Evolutionary conservation across 1,140 invertebrate species (phyloP), one percentile per base, ranked within the genome.

Genomic region (Nasonia vitripennis): DNA sequence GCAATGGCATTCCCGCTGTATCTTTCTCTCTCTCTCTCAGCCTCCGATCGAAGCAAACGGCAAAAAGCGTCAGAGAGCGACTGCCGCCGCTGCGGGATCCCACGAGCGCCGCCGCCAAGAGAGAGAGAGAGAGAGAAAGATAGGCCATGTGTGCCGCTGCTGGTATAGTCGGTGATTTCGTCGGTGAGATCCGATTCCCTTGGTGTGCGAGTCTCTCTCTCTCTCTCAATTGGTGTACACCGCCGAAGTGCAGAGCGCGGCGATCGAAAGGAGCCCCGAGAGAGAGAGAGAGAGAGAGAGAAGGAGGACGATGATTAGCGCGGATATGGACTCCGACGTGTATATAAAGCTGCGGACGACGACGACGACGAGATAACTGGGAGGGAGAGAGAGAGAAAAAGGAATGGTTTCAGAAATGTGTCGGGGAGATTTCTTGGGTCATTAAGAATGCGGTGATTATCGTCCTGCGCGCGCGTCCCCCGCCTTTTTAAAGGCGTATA

Each of bases 301-400:
- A 75, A 31, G 83, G 71, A 68, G 68, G 74, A 45, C 55, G 67
- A 79, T 81, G 87, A 87, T 80, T 78, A 81, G 78, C 78, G 83
- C 80, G 81, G 82, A 83, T 82, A 70, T 86, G 81, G 78, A 85
- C 81, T 77, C 73, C 41, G 75, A 83, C 82, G 62, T 75, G 81
- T 67, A 83, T 62, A 83, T 83, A 83, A 83, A 77, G 67, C 82
- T 87, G 87, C 82, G 86, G 87, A 84, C 88, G 87, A 87, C 86
- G 83, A 86, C 85, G 20, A 71, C 27, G 45, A 81, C 71, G 81
- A 82, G 81, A 82, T 82, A 75, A 75, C 85, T 75, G 80, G 78
- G 86, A 78, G 51, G 51, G 75, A 48, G 11, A 14, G 37, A 20
- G 34, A 27, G 48, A 71, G 80, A 27, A 27, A 51, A 55, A 78